Conservation (phyloP, 1,140 invertebrate species). For the Chionoecetes opilio region DNA sequence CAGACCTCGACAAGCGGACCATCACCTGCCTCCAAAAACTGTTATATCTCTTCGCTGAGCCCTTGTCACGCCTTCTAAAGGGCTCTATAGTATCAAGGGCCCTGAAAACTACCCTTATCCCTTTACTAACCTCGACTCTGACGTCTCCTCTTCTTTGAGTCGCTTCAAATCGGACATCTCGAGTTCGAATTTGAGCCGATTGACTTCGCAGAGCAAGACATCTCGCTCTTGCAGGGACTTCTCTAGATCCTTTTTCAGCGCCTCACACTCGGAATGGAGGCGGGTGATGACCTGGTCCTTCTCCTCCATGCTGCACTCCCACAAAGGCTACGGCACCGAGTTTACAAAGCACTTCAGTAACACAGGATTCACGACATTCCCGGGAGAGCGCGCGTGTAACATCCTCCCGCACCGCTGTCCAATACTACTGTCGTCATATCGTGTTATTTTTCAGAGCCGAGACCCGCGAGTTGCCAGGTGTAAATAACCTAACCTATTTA, state of each 20-base stretch:
- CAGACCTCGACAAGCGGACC: not conserved
- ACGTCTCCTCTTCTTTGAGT: constrained; percentile 81
- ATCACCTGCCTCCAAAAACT: constrained; percentile 47
- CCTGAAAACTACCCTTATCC: constrained; percentile 34
- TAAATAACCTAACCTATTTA: constrained; percentile 14
- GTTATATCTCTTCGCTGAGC: constrained; percentile 21
- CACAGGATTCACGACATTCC: constrained; percentile 73
- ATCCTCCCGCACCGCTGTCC: constrained; percentile 58
- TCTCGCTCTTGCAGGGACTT: constrained; percentile 82
- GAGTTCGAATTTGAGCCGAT: constrained; percentile 82
- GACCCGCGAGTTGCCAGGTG: not conserved
- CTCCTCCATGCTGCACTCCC: constrained; percentile 69
- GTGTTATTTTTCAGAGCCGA: not conserved
- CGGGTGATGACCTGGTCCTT: constrained; percentile 77
- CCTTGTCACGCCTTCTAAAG: constrained; percentile 22
- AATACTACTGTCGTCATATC: constrained; percentile 62
- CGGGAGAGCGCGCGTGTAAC: constrained; percentile 60
- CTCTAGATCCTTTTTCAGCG: constrained; percentile 82
- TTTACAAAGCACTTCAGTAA: constrained; percentile 51
- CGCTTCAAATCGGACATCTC: constrained; percentile 83
- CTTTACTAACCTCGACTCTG: constrained; percentile 75
- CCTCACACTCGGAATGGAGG: constrained; percentile 73
- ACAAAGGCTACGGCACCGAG: constrained; percentile 44
- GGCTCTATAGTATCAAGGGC: not conserved
- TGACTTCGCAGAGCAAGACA: constrained; percentile 82